Percentiles rank a stretch among this genome's conserved stretches.
Conservation (phyloP, 2,888 invertebrate genomes). For the Hypomecis punctinalis region DNA sequence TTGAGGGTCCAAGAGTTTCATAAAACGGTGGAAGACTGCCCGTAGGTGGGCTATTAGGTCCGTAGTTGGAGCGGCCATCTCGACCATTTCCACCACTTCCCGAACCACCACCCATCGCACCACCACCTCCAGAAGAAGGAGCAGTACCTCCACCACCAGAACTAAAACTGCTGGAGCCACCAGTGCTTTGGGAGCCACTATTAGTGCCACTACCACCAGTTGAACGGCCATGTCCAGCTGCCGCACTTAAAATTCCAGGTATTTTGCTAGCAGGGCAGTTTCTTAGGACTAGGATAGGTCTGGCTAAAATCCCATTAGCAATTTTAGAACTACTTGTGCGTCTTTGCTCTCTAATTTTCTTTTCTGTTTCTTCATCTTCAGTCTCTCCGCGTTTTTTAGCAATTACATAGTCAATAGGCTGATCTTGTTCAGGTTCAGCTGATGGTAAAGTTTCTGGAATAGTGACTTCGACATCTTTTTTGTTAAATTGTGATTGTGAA, state of each 20-base stretch:
- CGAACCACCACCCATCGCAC: constrained; percentile 87
- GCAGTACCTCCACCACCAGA: constrained; percentile 84
- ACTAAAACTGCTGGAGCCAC: constrained; percentile 81
- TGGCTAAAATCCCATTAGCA: constrained; percentile 81
- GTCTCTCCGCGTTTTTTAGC: constrained; percentile 90
- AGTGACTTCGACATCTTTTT: constrained; percentile 80
- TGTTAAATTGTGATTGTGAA: constrained; percentile 77
- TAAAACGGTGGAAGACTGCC: constrained; percentile 95
- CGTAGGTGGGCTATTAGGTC: constrained; percentile 94
- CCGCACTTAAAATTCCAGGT: constrained; percentile 88
- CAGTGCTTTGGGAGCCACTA: constrained; percentile 80
- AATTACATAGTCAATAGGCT: constrained; percentile 95
- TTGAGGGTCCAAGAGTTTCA: constrained; percentile 88
- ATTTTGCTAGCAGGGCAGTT: constrained; percentile 85
- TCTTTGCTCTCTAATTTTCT: constrained; percentile 88
- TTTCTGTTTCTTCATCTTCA: constrained; percentile 89
- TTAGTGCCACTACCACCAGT: constrained; percentile 85
- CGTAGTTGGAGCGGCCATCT: constrained; percentile 93
- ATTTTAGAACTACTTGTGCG: constrained; percentile 88
- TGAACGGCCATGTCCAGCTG: constrained; percentile 92
- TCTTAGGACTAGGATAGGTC: constrained; percentile 83
- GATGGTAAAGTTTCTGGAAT: constrained; percentile 80
- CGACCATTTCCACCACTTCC: constrained; percentile 92
- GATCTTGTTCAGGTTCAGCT: constrained; percentile 91
- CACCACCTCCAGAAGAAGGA: constrained; percentile 86